phyloP scores from a whole-genome alignment of 1,140 invertebrate genomes.

The Panulirus ornatus region DNA sequence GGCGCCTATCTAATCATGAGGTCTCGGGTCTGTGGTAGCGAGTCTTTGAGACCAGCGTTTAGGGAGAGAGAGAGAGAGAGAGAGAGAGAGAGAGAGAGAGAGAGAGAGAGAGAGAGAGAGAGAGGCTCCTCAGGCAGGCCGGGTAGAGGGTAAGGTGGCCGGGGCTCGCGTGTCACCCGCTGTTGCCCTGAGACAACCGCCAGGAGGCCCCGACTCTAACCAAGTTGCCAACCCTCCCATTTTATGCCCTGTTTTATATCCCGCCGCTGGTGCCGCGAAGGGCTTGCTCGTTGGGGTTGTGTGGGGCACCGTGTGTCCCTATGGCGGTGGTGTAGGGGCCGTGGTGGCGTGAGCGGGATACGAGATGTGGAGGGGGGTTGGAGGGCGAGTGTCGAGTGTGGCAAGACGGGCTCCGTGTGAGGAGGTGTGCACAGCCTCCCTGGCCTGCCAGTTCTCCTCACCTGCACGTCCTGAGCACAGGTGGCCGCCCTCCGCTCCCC shows the following conservation, averaged over 20 bases:
- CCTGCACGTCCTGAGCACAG: conserved; percentile 39
- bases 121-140: too few relatives aligned
- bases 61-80: neutral
- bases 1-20: too few relatives aligned
- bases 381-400: neutral
- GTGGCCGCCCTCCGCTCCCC: neutral
- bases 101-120: neutral
- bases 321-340: neutral
- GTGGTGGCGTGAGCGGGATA: too few relatives aligned
- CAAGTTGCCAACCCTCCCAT: neutral
- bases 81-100: neutral
- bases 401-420: conserved; percentile 1
- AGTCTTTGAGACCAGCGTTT: too few relatives aligned
- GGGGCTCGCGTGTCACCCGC: too few relatives aligned
- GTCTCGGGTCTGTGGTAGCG: too few relatives aligned
- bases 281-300: neutral
- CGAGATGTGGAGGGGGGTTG: neutral
- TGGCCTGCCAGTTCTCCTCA: conserved; percentile 29
- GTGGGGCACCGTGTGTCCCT: neutral
- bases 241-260: neutral
- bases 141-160: too few relatives aligned
- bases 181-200: too few relatives aligned
- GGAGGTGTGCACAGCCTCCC: conserved; percentile 35
- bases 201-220: too few relatives aligned
- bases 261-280: too few relatives aligned